Conservation (phyloP, 2,888 invertebrate genomes). For the Mythimna ferrago region DNA sequence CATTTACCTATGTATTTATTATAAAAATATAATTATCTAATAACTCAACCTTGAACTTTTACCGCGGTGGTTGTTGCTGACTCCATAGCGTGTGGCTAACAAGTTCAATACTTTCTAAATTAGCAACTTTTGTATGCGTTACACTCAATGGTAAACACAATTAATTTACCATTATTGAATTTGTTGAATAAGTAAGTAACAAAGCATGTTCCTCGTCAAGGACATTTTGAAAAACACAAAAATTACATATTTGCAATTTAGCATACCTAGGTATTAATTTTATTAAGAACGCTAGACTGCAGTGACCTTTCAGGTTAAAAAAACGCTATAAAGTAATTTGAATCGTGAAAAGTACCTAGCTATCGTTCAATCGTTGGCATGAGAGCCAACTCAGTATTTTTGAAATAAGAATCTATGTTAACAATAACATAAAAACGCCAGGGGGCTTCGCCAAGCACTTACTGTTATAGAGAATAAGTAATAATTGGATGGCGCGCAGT, state of each 20-base stretch:
- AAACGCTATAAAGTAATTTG: neutral
- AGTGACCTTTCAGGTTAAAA: neutral
- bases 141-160: slow-evolving; percentile 36
- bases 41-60: slow-evolving; percentile 51
- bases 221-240: neutral
- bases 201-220: slow-evolving; percentile 13
- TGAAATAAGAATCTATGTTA: slow-evolving; percentile 6
- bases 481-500: slow-evolving; percentile 44
- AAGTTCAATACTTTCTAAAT: slow-evolving; percentile 49
- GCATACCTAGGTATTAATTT: neutral
- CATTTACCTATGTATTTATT: slow-evolving; percentile 1
- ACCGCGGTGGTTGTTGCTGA: slow-evolving; percentile 38
- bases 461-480: slow-evolving; percentile 17
- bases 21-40: slow-evolving; percentile 41
- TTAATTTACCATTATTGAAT: slow-evolving; percentile 35
- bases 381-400: neutral
- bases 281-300: slow-evolving; percentile 1
- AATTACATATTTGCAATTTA: slow-evolving; percentile 4
- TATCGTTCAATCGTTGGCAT: neutral
- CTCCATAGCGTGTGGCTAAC: slow-evolving; percentile 28
- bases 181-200: slow-evolving; percentile 11
- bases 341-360: neutral
- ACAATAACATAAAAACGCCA: slow-evolving; percentile 8
- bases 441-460: slow-evolving; percentile 17
- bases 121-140: slow-evolving; percentile 12